Conservation (phyloP, 2,797 vertebrate species). For the Saxicola maurus region DNA sequence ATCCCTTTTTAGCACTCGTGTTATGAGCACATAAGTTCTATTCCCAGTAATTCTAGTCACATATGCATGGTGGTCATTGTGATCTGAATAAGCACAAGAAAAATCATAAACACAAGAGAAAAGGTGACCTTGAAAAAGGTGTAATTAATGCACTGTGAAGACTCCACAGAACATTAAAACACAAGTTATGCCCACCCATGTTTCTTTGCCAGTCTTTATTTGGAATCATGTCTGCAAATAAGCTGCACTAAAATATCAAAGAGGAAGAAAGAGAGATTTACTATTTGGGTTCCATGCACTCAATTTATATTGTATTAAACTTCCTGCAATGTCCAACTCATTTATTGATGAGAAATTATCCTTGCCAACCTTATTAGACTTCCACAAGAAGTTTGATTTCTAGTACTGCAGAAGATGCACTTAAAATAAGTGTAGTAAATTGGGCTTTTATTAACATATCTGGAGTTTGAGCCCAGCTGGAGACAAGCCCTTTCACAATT, state of each 20-base stretch:
- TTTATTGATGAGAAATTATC: neutral
- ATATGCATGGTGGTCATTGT: neutral
- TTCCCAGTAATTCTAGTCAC: neutral
- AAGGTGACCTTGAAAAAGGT: neutral
- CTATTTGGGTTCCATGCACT: neutral
- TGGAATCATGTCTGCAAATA: neutral
- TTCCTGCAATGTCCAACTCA: neutral
- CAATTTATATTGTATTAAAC: neutral
- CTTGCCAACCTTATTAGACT: neutral
- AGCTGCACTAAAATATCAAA: neutral
- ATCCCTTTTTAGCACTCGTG: neutral
- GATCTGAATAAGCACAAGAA: neutral
- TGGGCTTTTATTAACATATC: neutral
- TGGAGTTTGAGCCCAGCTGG: neutral
- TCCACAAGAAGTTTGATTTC: neutral
- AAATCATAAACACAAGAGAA: neutral
- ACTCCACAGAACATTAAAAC: neutral
- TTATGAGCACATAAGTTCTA: neutral
- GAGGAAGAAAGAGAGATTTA: neutral
- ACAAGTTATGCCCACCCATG: neutral
- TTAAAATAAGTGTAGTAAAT: neutral
- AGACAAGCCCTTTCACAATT: neutral
- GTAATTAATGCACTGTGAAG: neutral
- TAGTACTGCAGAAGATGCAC: neutral
- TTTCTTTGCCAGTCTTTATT: constrained; percentile 24